A percentile compares a stretch with the other conserved stretches of the same genome.
These are phyloP conservation scores for Onychostoma macrolepis DNA, from an alignment of 2,113 vertebrate species.

Conservation along the genomic window DNA sequence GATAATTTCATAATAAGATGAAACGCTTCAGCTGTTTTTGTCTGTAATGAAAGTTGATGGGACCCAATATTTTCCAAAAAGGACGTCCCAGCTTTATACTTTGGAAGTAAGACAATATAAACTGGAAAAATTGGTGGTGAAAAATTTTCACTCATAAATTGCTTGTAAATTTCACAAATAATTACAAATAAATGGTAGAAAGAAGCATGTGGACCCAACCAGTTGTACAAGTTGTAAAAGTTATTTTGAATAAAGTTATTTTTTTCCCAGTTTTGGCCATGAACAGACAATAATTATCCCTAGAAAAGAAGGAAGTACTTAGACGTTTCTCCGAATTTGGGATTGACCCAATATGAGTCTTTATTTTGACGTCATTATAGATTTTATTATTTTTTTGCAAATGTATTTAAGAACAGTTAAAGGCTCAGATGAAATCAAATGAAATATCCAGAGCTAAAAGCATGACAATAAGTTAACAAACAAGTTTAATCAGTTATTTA, in stretches of 20 bases:
- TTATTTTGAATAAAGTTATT: neutral
- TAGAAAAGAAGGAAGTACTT: neutral
- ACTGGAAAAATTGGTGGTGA: too few species aligned
- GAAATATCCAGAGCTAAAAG: neutral
- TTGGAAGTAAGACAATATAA: too few species aligned
- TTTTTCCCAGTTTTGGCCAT: neutral
- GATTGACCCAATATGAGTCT: slow-evolving; percentile 14
- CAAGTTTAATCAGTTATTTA: neutral
- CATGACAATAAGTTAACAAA: neutral
- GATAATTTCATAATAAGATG: neutral
- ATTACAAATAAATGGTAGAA: too few species aligned
- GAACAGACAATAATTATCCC: neutral
- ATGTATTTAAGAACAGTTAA: neutral
- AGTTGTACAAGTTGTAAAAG: too few species aligned
- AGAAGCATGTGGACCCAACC: neutral
- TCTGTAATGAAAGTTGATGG: neutral
- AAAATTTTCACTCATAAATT: neutral
- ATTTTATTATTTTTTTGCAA: neutral
- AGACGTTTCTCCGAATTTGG: neutral
- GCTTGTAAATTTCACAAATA: too few species aligned
- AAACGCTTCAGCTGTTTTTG: neutral
- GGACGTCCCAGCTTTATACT: neutral
- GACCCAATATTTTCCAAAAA: neutral
- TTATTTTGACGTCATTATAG: neutral
- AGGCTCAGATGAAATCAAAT: neutral